Base-by-base conservation (phyloP, 1,140 invertebrate genomes). In the Neodiprion fabricii region DNA sequence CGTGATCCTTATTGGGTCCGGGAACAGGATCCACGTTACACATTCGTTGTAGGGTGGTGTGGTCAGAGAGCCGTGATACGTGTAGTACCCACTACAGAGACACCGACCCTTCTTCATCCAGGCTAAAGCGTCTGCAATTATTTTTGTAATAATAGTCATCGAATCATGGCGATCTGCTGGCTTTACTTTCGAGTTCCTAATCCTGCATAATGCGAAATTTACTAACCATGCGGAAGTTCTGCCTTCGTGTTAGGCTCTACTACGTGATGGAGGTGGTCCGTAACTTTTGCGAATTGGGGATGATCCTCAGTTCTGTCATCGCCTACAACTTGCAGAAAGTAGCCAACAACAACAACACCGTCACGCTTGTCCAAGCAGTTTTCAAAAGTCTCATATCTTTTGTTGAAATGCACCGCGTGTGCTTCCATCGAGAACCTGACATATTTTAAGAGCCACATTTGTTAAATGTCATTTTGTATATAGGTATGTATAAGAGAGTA, bases 401-500 rank as follows among this genome's bases (percentile, higher is more conserved):
- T 90, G 75, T 95, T 96, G 83, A 91, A 95, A 83, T 96, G 95
- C 0, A 96, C 93, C 21, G 93, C 90, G 80, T 96, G 95, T 14
- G 94, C 91, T 89, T 95, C 93, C 85, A 93, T 94, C 14, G 93
- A 92, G 79, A 91, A 94, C 78, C 92, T 91, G 73, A 40, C 28
- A 40, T 2, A 40, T 3, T 40, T 40, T 40, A 40, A 40, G 28
- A 40, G 28, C 5, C 5, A 40, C 28, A 40, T 40, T 40, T 40
- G 28, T 40, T 40, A 40, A 1, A 40, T 40, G 28, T 5, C 28
- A 40, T 40, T 40, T 40, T 5, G 28, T 40, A 40, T 40, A 40
- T 40, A 40, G 17, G 17, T 21, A 21, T 21, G 17, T 40, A 40
- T 40, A 40, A 21, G 17, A 21, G 28, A 40, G 5, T 40, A 3